Percentiles rank a stretch among this genome's conserved stretches.
These are phyloP conservation scores for Myripristis jacobus DNA, from an alignment of 2,797 vertebrate species.

Conservation along the genomic window DNA sequence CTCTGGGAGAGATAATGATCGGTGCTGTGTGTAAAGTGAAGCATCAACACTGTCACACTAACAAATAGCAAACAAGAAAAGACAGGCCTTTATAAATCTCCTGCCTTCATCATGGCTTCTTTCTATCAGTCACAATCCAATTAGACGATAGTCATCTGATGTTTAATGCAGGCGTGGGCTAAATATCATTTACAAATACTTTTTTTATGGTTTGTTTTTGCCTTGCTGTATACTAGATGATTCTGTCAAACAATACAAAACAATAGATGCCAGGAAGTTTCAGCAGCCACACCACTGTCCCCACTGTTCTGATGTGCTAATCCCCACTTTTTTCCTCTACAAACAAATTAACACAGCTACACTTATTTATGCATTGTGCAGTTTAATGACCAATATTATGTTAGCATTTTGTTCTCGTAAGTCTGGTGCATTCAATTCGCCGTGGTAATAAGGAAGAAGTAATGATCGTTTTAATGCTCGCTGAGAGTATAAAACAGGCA, in stretches of 20 bases:
- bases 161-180: not conserved
- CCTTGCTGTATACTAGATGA: not conserved
- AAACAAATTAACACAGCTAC: too few species aligned
- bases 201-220: not conserved
- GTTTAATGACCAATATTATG: not conserved
- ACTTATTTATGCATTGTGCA: too few species aligned
- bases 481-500: conserved; percentile 51
- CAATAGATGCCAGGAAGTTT: not conserved
- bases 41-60: conserved; percentile 50
- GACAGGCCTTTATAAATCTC: conserved; percentile 36
- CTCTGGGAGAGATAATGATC: conserved; percentile 55
- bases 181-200: conserved; percentile 4
- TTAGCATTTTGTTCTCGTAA: not conserved
- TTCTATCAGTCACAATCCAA: conserved; percentile 12
- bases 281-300: too few species aligned
- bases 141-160: conserved; percentile 26
- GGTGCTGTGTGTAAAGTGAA: conserved; percentile 53
- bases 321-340: too few species aligned
- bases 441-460: conserved; percentile 24
- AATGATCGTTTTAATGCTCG: conserved; percentile 20
- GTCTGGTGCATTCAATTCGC: conserved; percentile 2
- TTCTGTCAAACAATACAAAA: not conserved
- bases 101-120: conserved; percentile 22
- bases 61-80: conserved; percentile 36
- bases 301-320: too few species aligned